These are phyloP conservation scores for Hetaerina americana DNA, from an alignment of 1,140 invertebrate species.

Conservation along the genomic window DNA sequence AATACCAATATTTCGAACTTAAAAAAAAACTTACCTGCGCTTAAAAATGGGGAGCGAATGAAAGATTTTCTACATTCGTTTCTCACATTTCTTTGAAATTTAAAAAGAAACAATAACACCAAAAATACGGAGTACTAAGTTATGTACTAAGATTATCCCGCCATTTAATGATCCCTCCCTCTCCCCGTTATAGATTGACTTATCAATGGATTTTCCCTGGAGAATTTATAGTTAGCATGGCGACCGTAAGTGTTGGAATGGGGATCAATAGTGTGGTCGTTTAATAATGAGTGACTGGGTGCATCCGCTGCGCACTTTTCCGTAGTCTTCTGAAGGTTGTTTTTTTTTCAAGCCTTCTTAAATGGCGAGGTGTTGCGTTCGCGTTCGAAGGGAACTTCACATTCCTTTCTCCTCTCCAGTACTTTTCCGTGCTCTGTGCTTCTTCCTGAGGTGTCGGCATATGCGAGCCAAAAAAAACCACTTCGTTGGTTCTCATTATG, in stretches of 20 bases:
- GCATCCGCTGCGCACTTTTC: background rate
- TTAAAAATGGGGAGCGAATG: background rate
- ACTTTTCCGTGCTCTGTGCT: background rate
- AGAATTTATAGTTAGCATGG: background rate
- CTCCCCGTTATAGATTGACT: background rate
- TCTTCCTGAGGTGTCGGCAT: background rate
- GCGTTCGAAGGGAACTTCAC: background rate
- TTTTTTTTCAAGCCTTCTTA: background rate
- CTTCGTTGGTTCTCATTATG: background rate
- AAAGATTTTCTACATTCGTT: background rate
- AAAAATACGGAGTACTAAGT: background rate
- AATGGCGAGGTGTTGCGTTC: background rate
- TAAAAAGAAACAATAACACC: background rate
- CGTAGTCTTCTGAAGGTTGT: background rate
- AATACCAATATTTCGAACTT: background rate
- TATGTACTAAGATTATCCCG: background rate
- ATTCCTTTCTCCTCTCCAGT: background rate
- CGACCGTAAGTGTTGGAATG: background rate
- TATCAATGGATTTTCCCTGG: background rate
- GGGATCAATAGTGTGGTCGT: background rate
- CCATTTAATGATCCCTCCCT: background rate
- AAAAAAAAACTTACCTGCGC: background rate
- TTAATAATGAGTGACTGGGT: background rate
- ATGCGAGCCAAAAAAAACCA: background rate
- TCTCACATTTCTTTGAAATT: background rate